Conservation (phyloP, 2,888 invertebrate genomes). For the Drosophila subsilvestris region DNA sequence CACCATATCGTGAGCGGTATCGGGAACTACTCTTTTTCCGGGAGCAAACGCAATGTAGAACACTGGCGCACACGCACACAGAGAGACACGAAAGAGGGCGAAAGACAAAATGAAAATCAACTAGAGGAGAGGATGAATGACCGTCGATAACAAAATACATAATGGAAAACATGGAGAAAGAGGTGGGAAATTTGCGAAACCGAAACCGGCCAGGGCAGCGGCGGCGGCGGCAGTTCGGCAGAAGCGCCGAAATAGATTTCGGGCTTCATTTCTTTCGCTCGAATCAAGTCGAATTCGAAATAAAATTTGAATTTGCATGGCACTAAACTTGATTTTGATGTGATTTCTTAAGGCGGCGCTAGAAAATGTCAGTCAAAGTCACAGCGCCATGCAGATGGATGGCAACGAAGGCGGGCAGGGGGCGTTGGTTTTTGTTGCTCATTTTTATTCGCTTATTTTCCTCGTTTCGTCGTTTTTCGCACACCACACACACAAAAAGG, state of each 20-base stretch:
- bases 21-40: slow-evolving; percentile 20
- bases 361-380: slow-evolving; percentile 66
- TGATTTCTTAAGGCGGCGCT: slow-evolving; percentile 29
- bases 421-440: slow-evolving; percentile 57
- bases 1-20: background rate
- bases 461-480: slow-evolving; percentile 40
- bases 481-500: slow-evolving; percentile 42
- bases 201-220: slow-evolving; percentile 31
- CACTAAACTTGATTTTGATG: slow-evolving; percentile 45
- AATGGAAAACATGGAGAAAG: slow-evolving; percentile 60
- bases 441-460: slow-evolving; percentile 45
- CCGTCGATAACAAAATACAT: slow-evolving; percentile 74
- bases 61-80: slow-evolving; percentile 44
- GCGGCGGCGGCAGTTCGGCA: slow-evolving; percentile 18
- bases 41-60: slow-evolving; percentile 52
- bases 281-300: slow-evolving; percentile 17
- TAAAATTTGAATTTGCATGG: slow-evolving; percentile 23
- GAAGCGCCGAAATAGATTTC: slow-evolving; percentile 66
- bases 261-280: background rate
- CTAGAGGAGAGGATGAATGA: slow-evolving; percentile 77
- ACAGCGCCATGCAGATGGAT: slow-evolving; percentile 39
- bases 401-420: slow-evolving; percentile 40
- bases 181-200: slow-evolving; percentile 62
- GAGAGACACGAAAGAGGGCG: slow-evolving; percentile 51
- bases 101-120: slow-evolving; percentile 70